Base-by-base conservation (phyloP, 2,888 invertebrate species). In the Myopa testacea region DNA sequence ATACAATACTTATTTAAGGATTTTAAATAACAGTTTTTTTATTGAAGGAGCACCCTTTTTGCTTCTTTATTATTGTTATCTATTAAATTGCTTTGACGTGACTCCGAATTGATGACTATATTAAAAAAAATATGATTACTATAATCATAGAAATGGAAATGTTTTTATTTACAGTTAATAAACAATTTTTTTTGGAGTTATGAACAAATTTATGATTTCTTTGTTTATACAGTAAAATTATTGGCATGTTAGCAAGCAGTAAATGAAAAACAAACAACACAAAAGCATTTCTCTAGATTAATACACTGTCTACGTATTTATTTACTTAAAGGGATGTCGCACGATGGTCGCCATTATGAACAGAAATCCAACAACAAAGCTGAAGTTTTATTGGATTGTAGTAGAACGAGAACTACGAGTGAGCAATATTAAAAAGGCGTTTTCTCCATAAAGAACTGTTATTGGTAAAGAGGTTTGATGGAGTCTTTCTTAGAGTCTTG, bases 201-300 rank as follows among this genome's bases (percentile, higher is more conserved):
- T 55, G 6, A 16, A 58, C 34, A 70, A n/a, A 12, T 55, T 55
- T 37, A 7, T 55, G 12, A 70, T 50, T 58, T 50, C 16, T n/a
- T 10, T 55, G 52, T 55, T 55, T 8, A 55, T 86, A 85, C 83
- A 83, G 86, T 85, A 55, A n/a, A 38, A 52, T 70, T 55, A 70
- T 70, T 38, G n/a, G 34, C 70, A 58, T 70, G 58, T 70, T 52
- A 37, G 50, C 70, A 10, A 37, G 14, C 26, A 58, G 34, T 70
- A n/a, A 67, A 16, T 37, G 16, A 34, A 65, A 38, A 38, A 10
- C 12, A 38, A 16, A 65, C 38, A 65, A 37, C 45, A 45, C 45
- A 45, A 45, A 45, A 45, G 45, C 45, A 45, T 45, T 45, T 45
- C 34, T 38, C 37, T 37, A 65, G 34, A 6, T 65, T 10, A 37